Conservation (phyloP, 2,113 vertebrate species). For the Antennarius striatus region DNA sequence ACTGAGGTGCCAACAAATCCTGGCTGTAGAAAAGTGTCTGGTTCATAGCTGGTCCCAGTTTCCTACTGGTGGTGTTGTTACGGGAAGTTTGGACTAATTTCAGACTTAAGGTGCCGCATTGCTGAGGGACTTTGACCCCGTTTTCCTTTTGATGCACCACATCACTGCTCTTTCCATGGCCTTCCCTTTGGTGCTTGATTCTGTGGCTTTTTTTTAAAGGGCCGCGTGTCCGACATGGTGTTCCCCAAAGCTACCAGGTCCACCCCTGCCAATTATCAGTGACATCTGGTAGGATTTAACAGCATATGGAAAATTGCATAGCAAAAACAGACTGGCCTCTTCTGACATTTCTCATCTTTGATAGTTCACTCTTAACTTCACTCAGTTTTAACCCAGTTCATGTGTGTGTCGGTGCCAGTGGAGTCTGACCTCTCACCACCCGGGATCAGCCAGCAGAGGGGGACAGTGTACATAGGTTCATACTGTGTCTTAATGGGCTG, state of each 20-base stretch:
- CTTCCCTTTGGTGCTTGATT: conserved; percentile 29
- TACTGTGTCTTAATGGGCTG: background rate
- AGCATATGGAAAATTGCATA: conserved; percentile 61
- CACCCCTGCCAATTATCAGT: conserved; percentile 52
- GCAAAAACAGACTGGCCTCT: conserved; percentile 62
- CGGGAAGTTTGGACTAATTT: conserved; percentile 44
- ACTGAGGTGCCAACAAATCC: conserved; percentile 60
- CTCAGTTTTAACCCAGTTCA: conserved; percentile 59
- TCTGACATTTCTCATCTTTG: conserved; percentile 61
- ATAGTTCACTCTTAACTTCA: conserved; percentile 56
- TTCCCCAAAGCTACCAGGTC: conserved; percentile 28
- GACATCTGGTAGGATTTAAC: conserved; percentile 66
- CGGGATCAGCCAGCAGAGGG: conserved; percentile 28
- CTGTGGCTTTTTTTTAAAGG: conserved; percentile 49
- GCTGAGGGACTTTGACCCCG: conserved; percentile 41
- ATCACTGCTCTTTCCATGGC: conserved; percentile 21
- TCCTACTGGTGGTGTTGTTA: conserved; percentile 19
- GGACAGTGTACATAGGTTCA: conserved; percentile 23
- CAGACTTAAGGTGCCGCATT: conserved; percentile 33
- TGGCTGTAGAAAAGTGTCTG: conserved; percentile 21
- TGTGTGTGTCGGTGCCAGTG: conserved; percentile 32
- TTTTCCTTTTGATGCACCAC: conserved; percentile 28
- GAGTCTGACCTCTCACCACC: conserved; percentile 44
- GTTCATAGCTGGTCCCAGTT: conserved; percentile 32
- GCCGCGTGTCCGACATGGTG: conserved; percentile 16